Percentiles rank a stretch among this genome's conserved stretches.
These are phyloP conservation scores for Geophilus truncorum DNA, from an alignment of 2,888 invertebrate genomes.

Conservation along the genomic window DNA sequence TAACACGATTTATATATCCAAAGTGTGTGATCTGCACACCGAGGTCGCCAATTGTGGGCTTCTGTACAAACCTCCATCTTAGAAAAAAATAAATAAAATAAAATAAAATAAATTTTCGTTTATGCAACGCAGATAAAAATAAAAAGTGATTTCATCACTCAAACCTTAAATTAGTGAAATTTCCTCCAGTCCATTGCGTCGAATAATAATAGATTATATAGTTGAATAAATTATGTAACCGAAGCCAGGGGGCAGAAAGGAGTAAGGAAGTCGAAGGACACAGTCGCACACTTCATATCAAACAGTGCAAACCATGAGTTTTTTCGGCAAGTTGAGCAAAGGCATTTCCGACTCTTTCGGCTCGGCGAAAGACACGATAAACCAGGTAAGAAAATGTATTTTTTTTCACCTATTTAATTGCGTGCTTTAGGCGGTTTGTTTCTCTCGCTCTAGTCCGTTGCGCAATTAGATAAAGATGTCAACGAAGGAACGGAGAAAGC, in stretches of 20 bases:
- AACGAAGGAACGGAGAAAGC: background rate
- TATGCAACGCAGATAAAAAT: too few species aligned
- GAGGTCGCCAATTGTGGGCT: background rate
- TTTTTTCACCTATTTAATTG: background rate
- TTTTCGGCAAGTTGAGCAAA: constrained; percentile 22
- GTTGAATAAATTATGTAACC: background rate
- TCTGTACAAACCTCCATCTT: background rate
- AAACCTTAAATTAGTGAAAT: too few species aligned
- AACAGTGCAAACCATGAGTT: background rate
- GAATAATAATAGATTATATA: background rate
- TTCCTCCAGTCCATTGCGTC: background rate
- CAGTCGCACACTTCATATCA: background rate
- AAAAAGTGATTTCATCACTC: too few species aligned
- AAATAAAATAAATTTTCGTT: background rate
- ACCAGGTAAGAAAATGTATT: background rate
- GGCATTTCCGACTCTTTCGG: background rate
- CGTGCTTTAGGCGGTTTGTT: background rate
- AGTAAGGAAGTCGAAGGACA: background rate
- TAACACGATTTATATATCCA: background rate
- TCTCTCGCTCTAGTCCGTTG: background rate
- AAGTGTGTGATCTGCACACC: background rate
- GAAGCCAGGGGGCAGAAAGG: background rate
- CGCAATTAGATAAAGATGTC: background rate
- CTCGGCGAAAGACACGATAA: background rate
- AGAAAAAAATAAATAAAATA: background rate